Evolutionary conservation across 2,797 vertebrate genomes (phyloP).

Genomic region (Crocodylus rhombifer): DNA sequence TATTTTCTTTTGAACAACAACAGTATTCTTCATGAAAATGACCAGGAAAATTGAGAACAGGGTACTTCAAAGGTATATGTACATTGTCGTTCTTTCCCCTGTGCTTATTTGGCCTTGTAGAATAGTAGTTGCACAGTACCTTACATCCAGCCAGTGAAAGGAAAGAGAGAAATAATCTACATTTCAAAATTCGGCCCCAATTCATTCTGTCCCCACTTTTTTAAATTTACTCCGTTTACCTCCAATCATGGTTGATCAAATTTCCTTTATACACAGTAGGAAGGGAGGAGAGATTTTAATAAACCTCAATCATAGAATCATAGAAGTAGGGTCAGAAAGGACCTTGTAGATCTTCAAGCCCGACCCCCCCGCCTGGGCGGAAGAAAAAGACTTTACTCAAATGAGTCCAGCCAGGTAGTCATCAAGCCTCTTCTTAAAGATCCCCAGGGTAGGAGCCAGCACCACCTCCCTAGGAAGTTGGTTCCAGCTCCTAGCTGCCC

Average conservation of each 20-base stretch:
- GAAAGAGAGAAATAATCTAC: not conserved
- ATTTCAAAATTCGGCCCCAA: not conserved
- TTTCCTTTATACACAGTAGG: not conserved
- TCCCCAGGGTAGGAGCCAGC: too few species aligned
- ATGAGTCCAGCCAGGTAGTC: too few species aligned
- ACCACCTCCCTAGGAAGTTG: too few species aligned
- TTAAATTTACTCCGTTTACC: not conserved
- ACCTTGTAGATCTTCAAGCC: too few species aligned
- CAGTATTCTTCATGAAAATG: not conserved
- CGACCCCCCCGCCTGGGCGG: too few species aligned
- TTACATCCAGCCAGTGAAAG: not conserved
- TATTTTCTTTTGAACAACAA: not conserved
- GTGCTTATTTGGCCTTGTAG: not conserved
- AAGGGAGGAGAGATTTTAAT: fast-evolving
- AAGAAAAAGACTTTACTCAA: too few species aligned
- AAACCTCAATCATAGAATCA: not conserved
- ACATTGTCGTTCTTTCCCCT: not conserved
- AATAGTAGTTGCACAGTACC: not conserved
- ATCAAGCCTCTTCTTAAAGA: too few species aligned
- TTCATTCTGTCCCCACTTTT: not conserved
- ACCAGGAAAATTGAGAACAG: not conserved
- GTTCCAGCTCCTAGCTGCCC: too few species aligned
- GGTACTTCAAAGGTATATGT: not conserved
- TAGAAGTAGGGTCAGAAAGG: too few species aligned
- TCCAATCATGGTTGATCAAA: not conserved